Conservation (phyloP, 2,888 invertebrate genomes). For the Agrochola circellaris region DNA sequence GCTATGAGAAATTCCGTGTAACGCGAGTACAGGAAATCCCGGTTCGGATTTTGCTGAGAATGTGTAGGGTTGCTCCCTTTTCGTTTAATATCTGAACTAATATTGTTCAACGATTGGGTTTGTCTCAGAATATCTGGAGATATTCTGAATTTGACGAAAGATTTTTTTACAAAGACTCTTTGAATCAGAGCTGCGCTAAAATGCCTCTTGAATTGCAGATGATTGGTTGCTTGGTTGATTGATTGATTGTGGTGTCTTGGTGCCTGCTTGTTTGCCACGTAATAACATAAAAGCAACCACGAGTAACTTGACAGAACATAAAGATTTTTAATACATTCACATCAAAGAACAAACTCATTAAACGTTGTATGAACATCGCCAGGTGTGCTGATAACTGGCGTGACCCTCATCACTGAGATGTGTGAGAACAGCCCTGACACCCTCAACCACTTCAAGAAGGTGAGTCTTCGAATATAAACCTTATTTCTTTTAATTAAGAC, state of each 20-base stretch:
- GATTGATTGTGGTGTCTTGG: too few species aligned
- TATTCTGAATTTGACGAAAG: too few species aligned
- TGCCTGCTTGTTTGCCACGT: too few species aligned
- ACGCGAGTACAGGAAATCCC: too few species aligned
- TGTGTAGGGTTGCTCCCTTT: background rate
- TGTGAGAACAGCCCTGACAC: slow-evolving; percentile 99
- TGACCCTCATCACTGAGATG: slow-evolving; percentile 99
- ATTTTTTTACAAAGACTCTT: background rate
- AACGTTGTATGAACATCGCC: slow-evolving; percentile 50
- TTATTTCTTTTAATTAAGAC: background rate
- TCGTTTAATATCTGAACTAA: background rate
- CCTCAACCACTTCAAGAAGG: slow-evolving; percentile 99
- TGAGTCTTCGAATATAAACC: slow-evolving; percentile 81
- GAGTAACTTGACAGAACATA: background rate
- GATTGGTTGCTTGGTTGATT: background rate
- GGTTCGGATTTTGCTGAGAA: background rate
- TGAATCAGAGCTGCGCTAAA: too few species aligned
- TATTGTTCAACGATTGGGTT: background rate
- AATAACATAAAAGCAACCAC: background rate
- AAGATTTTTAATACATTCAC: background rate
- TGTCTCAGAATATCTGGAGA: background rate
- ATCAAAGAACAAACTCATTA: slow-evolving; percentile 2
- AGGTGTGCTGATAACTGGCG: slow-evolving; percentile 99
- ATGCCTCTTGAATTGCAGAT: background rate
- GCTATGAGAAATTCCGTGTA: background rate